Evolutionary conservation across 2,797 vertebrate genomes (phyloP).

Genomic region (Miichthys miiuy): DNA sequence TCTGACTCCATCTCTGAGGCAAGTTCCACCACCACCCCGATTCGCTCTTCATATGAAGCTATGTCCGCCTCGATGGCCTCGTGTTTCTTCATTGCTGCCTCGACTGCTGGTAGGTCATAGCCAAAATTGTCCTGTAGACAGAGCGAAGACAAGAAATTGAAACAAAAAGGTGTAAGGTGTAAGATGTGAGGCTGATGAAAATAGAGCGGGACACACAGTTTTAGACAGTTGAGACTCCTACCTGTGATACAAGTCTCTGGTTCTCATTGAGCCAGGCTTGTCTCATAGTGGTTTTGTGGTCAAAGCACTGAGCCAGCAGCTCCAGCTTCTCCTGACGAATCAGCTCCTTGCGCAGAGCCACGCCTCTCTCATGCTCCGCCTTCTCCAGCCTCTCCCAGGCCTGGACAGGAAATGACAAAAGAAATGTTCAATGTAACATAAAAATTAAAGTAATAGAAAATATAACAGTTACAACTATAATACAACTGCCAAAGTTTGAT

Average conservation of each 20-base stretch:
- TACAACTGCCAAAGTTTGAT: neutral
- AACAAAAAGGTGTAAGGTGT: neutral
- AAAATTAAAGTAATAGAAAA: neutral
- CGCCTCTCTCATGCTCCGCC: constrained; percentile 93
- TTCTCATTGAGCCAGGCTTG: constrained; percentile 98
- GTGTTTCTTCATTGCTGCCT: constrained; percentile 98
- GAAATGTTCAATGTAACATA: neutral
- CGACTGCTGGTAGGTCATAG: constrained; percentile 95
- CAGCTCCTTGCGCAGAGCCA: constrained; percentile 91
- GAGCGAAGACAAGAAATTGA: neutral
- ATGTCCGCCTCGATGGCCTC: constrained; percentile 98
- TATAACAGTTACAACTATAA: neutral
- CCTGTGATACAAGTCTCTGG: constrained; percentile 95
- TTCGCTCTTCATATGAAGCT: constrained; percentile 93
- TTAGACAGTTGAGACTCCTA: constrained; percentile 17
- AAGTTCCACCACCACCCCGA: constrained; percentile 92
- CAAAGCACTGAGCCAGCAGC: constrained; percentile 93
- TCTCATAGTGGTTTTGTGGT: constrained; percentile 96
- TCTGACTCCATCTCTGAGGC: constrained; percentile 90
- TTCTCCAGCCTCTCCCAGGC: constrained; percentile 94
- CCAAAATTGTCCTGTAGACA: constrained; percentile 93
- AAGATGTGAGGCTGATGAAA: neutral
- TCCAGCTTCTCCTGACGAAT: constrained; percentile 98
- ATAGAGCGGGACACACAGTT: neutral
- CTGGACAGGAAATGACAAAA: constrained; percentile 65